phyloP scores from a whole-genome alignment of 1,140 invertebrate species.

The Lethrus apterus region DNA sequence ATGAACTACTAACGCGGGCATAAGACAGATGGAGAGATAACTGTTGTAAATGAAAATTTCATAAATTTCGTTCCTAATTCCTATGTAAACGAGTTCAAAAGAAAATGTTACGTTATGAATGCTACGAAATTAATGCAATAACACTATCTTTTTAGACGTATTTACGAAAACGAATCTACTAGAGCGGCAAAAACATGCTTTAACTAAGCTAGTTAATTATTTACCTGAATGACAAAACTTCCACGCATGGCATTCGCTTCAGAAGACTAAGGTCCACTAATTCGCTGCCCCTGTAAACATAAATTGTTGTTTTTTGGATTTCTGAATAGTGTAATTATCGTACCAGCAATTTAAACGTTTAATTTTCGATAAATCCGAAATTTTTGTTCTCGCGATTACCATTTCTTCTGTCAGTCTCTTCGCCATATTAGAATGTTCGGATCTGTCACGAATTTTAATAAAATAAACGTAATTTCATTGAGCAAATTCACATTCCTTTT shows the following conservation, averaged over 20 bases:
- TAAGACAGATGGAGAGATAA: too few relatives aligned
- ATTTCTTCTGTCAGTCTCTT: slow-evolving; percentile 83
- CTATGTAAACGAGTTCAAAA: background rate
- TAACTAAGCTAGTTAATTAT: background rate
- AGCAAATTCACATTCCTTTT: too few relatives aligned
- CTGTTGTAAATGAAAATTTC: too few relatives aligned
- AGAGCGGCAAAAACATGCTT: background rate
- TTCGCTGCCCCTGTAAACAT: slow-evolving; percentile 68
- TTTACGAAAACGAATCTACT: background rate
- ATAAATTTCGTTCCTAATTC: too few relatives aligned
- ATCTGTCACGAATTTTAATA: too few relatives aligned
- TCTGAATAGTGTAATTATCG: slow-evolving; percentile 37
- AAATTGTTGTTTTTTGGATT: slow-evolving; percentile 16
- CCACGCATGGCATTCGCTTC: slow-evolving; percentile 67
- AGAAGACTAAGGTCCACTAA: slow-evolving; percentile 69
- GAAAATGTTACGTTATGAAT: background rate
- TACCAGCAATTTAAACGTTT: slow-evolving; percentile 88
- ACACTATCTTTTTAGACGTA: background rate
- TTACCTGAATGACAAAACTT: slow-evolving; percentile 74
- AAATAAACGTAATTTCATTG: too few relatives aligned
- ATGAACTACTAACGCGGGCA: too few relatives aligned
- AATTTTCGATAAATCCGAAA: slow-evolving; percentile 72
- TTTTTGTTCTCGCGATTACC: slow-evolving; percentile 80
- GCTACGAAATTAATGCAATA: background rate
- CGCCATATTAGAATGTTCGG: slow-evolving; percentile 38